Conservation (phyloP, 2,888 invertebrate species). For the Ellobium chinense region DNA sequence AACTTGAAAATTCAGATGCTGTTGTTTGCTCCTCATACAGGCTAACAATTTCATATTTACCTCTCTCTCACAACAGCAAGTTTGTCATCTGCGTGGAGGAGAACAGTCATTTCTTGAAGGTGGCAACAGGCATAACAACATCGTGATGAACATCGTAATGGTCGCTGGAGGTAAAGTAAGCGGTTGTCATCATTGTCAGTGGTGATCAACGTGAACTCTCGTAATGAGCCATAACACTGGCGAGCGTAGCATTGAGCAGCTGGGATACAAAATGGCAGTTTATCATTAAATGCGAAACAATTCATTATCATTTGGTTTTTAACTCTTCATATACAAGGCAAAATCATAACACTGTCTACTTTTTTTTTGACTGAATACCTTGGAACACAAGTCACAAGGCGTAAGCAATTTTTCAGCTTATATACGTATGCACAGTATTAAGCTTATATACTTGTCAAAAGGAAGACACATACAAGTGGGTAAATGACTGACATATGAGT, state of each 20-base stretch:
- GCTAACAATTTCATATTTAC: not conserved
- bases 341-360: not conserved
- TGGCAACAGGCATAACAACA: slow-evolving; percentile 51
- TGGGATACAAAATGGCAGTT: slow-evolving; percentile 2
- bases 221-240: slow-evolving; percentile 42
- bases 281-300: not conserved
- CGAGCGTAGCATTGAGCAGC: slow-evolving; percentile 41
- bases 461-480: not conserved
- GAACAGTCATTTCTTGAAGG: slow-evolving; percentile 49
- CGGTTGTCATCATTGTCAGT: slow-evolving; percentile 43
- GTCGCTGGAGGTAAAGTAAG: slow-evolving; percentile 45
- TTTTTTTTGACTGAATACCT: not conserved
- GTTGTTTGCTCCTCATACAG: too few relatives aligned
- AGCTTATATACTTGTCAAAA: too few relatives aligned
- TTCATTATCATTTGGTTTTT: not conserved
- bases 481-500: not conserved
- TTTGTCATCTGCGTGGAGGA: slow-evolving; percentile 17
- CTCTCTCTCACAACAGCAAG: slow-evolving; percentile 26
- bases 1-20: too few relatives aligned
- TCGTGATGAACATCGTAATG: slow-evolving; percentile 49
- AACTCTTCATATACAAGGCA: too few relatives aligned
- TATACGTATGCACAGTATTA: too few relatives aligned
- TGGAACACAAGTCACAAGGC: too few relatives aligned
- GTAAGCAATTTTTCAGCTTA: not conserved
- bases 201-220: slow-evolving; percentile 35